These are phyloP conservation scores for Diadegma fenestrale DNA, from an alignment of 2,888 invertebrate species.

Conservation along the genomic window DNA sequence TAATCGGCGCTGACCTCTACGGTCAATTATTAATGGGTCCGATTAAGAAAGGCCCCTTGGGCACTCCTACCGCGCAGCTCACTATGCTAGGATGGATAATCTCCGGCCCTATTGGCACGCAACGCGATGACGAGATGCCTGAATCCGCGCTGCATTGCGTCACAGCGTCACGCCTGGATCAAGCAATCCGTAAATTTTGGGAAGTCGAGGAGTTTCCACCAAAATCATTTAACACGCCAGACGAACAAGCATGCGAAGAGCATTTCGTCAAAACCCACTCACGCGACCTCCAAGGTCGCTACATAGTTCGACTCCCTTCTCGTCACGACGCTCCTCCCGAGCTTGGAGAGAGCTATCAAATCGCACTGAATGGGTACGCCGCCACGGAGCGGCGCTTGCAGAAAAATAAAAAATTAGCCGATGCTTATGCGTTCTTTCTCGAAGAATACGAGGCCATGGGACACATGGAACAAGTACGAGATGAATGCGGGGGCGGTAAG, in stretches of 20 bases:
- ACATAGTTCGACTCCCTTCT: slow-evolving; percentile 73
- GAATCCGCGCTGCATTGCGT: slow-evolving; percentile 20
- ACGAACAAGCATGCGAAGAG: slow-evolving; percentile 67
- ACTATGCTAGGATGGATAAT: slow-evolving; percentile 63
- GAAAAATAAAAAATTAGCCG: slow-evolving; percentile 21
- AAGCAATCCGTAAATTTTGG: slow-evolving; percentile 65
- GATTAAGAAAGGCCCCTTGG: slow-evolving; percentile 1
- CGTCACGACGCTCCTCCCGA: slow-evolving; percentile 47
- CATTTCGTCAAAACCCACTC: slow-evolving; percentile 63
- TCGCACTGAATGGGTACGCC: slow-evolving; percentile 71
- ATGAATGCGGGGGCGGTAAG: background rate
- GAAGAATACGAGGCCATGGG: slow-evolving; percentile 55
- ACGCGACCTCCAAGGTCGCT: slow-evolving; percentile 67
- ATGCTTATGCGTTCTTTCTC: slow-evolving; percentile 65
- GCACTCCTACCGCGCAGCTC: slow-evolving; percentile 46
- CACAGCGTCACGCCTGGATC: slow-evolving; percentile 7
- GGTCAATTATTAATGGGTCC: slow-evolving; percentile 29
- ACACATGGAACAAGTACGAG: slow-evolving; percentile 61
- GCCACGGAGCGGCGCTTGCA: slow-evolving; percentile 69
- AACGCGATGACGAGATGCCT: background rate
- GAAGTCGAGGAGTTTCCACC: slow-evolving; percentile 71
- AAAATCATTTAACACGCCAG: slow-evolving; percentile 62
- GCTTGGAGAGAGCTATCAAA: slow-evolving; percentile 68
- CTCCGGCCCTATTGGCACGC: slow-evolving; percentile 31
- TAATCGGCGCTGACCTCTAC: slow-evolving; percentile 59